Evolutionary conservation across 2,888 invertebrate genomes (phyloP), one percentile per base, ranked within the genome.

Genomic region (Troides aeacus): DNA sequence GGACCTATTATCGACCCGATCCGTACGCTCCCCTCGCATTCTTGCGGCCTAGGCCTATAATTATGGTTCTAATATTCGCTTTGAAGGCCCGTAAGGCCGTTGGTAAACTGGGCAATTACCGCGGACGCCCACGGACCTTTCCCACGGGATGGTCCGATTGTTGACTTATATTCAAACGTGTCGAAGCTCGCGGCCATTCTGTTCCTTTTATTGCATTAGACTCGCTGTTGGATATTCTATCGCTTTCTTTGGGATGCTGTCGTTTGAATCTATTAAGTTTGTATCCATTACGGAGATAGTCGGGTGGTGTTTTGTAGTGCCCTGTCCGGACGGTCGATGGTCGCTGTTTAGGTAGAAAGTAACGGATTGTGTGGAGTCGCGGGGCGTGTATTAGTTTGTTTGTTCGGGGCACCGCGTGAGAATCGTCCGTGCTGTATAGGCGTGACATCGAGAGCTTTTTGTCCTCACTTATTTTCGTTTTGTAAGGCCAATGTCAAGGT

Each of bases 41-140:
- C 82, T 81, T 78, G 78, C 75, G 72, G 63, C 73, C 72, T 72
- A 73, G 77, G 76, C 78, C 85, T 84, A 79, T 90, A 87, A 92
- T 92, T 90, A 89, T 80, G 78, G 74, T 81, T 79, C 85, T 86
- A 86, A 85, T 79, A 77, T 81, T 76, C 75, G 74, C 78, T 78
- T 64, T 76, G 82, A 84, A 86, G 87, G 85, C 84, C 84, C 81
- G 84, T 82, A 81, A 82, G 82, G 85, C 84, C 86, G 85, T 87
- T 85, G 88, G 86, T 87, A 87, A 89, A 89, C 89, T 83, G 83
- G 84, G 80, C 84, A 89, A 91, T 92, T 92, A 92, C 88, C 90
- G 85, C 85, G 77, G 30, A 85, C 78, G 88, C 90, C 88, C 78
- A 80, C 81, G 82, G 88, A 79, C 81, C 77, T 81, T 92, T 92